Conservation (phyloP, 2,113 vertebrate species). For the Saccopteryx bilineata region DNA sequence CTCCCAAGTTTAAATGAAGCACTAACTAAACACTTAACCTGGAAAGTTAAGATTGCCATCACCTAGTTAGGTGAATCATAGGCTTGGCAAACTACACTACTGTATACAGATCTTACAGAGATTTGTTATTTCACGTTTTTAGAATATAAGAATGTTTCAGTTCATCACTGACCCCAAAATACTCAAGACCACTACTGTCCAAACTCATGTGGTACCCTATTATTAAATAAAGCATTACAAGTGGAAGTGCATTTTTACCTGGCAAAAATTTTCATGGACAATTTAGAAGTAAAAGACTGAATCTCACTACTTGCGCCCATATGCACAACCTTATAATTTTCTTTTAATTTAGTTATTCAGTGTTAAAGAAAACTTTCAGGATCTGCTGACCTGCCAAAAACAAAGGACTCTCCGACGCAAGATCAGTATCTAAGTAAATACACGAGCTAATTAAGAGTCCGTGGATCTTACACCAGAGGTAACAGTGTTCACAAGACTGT, state of each 20-base stretch:
- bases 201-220: neutral
- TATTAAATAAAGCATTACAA: neutral
- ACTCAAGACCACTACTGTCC: neutral
- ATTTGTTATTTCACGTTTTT: constrained; percentile 30
- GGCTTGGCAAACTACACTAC: neutral
- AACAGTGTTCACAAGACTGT: neutral
- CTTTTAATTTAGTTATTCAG: neutral
- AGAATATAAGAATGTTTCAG: neutral
- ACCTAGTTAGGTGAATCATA: neutral
- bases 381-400: neutral
- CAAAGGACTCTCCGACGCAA: neutral
- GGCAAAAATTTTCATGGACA: neutral
- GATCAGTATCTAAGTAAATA: neutral
- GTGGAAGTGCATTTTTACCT: constrained; percentile 1
- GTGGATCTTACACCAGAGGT: neutral
- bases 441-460: neutral
- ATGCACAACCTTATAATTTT: neutral
- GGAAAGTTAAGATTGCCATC: neutral
- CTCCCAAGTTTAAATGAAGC: constrained; percentile 13
- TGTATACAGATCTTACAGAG: neutral
- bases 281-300: constrained; percentile 20
- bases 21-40: neutral
- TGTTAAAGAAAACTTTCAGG: neutral
- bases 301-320: neutral
- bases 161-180: neutral